Evolutionary conservation across 2,888 invertebrate genomes (phyloP).

Genomic region (Camptogramma bilineatum): DNA sequence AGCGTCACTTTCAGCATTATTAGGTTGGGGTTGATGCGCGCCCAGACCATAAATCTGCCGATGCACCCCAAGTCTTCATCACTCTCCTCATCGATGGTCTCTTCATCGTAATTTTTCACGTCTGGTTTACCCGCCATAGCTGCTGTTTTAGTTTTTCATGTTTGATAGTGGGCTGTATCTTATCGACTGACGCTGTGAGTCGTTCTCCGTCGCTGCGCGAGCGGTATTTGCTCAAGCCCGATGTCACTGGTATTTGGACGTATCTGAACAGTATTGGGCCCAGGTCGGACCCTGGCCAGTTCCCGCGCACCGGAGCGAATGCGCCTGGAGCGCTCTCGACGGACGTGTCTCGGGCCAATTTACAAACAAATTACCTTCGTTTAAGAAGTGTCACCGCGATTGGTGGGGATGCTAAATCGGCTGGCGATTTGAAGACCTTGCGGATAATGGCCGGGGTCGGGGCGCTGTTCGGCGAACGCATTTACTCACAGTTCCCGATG

Average conservation of each 20-base stretch:
- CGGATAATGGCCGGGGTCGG: constrained; percentile 75
- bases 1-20: constrained; percentile 93
- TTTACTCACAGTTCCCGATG: constrained; percentile 63
- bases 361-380: constrained; percentile 85
- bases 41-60: constrained; percentile 75
- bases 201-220: constrained; percentile 58
- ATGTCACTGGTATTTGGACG: constrained; percentile 45
- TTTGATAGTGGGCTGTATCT: constrained; percentile 70
- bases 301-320: constrained; percentile 76
- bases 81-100: constrained; percentile 77
- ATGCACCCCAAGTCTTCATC: constrained; percentile 71
- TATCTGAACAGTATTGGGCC: constrained; percentile 58
- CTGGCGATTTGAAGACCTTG: constrained; percentile 82
- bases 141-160: constrained; percentile 73
- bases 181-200: constrained; percentile 77
- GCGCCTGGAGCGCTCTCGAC: constrained; percentile 67
- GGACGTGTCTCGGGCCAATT: constrained; percentile 81
- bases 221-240: constrained; percentile 74
- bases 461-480: constrained; percentile 58
- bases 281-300: constrained; percentile 60
- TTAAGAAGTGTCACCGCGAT: constrained; percentile 83
- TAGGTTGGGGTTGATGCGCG: constrained; percentile 90
- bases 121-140: constrained; percentile 70
- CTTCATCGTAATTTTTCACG: constrained; percentile 79
- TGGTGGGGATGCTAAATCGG: constrained; percentile 84